Conservation (phyloP, 1,140 invertebrate genomes). For the Drosophila rhopaloa region DNA sequence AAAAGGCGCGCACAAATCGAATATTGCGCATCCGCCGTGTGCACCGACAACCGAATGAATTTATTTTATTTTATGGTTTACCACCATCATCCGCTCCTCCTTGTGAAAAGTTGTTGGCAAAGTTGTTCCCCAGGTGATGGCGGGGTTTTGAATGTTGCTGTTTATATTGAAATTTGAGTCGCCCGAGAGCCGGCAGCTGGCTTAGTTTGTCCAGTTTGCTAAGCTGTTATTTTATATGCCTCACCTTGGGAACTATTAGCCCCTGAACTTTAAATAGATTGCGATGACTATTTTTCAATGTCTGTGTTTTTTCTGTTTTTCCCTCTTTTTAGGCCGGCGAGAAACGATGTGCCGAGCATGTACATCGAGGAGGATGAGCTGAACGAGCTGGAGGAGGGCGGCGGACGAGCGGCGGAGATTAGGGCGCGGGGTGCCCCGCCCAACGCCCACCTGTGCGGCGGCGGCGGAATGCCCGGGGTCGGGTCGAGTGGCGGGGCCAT, state of each 20-base stretch:
- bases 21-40: slow-evolving; percentile 51
- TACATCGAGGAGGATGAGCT: slow-evolving; percentile 84
- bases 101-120: slow-evolving; percentile 34
- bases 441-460: slow-evolving; percentile 62
- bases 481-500: slow-evolving; percentile 48
- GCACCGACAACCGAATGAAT: slow-evolving; percentile 12
- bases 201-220: slow-evolving; percentile 30
- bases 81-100: neutral
- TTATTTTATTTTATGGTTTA: slow-evolving; percentile 6
- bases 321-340: slow-evolving; percentile 64
- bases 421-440: slow-evolving; percentile 67
- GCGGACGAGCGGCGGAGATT: slow-evolving; percentile 69
- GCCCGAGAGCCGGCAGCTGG: slow-evolving; percentile 19
- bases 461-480: slow-evolving; percentile 15
- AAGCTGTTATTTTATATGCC: slow-evolving; percentile 23
- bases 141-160: slow-evolving; percentile 18
- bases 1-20: neutral
- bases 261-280: slow-evolving; percentile 71
- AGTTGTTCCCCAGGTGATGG: slow-evolving; percentile 22
- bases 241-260: slow-evolving; percentile 68
- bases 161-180: slow-evolving; percentile 47
- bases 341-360: slow-evolving; percentile 84
- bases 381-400: slow-evolving; percentile 78
- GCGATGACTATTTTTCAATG: slow-evolving; percentile 24
- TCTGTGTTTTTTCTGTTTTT: slow-evolving; percentile 7